These are phyloP conservation scores for Sipha maydis DNA, from an alignment of 2,888 invertebrate genomes.

Conservation along the genomic window DNA sequence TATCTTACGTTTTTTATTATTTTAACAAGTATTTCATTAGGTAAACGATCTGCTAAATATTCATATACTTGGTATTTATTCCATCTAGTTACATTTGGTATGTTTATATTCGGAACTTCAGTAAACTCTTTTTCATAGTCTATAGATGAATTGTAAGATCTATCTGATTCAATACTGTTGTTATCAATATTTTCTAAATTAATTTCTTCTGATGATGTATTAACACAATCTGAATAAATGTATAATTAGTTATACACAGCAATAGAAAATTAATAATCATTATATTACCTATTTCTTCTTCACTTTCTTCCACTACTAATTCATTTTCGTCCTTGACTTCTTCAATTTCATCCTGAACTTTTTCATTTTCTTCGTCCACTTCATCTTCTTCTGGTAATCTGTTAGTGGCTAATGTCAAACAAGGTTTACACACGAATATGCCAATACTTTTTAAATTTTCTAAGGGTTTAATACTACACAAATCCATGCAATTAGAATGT, in stretches of 20 bases:
- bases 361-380: neutral
- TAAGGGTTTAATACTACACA: conserved; percentile 13
- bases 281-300: neutral
- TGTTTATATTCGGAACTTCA: neutral
- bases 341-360: neutral
- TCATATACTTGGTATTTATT: neutral
- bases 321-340: neutral
- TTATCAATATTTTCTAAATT: no score
- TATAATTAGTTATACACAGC: no score
- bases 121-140: neutral
- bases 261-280: no score
- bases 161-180: no score
- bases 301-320: neutral
- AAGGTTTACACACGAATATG: conserved; percentile 33
- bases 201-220: no score
- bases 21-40: neutral
- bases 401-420: conserved; percentile 30
- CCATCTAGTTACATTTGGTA: conserved; percentile 22
- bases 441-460: neutral
- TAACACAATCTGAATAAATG: no score
- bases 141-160: neutral
- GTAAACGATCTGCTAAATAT: neutral
- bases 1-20: conserved; percentile 8
- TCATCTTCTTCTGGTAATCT: neutral
- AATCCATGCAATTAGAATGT: conserved; percentile 9